Base-by-base conservation (phyloP, 2,797 vertebrate genomes). In the Heterohyrax brucei region DNA sequence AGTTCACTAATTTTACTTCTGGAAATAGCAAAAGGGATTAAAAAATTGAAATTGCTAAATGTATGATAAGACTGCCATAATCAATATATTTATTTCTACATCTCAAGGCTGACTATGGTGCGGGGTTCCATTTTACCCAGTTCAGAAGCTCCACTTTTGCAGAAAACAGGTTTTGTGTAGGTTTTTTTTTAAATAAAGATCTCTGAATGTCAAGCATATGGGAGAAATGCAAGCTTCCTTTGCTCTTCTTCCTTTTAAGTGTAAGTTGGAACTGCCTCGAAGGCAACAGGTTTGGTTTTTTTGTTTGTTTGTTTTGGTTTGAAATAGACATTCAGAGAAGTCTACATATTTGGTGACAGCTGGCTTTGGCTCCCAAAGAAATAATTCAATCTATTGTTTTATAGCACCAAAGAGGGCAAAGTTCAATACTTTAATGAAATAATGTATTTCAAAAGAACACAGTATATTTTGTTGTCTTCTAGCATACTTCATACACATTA, bases 1-100 rank as follows among this genome's bases (percentile, higher is more conserved):
- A 78, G 72, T 95, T 75, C 76, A 87, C 87, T 84, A 84, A 89
- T 84, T 79, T 83, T 82, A 84, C 77, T 92, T 95, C 72, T 91
- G 80, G 64, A 89, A 93, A 80, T 66, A 81, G 46, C 46, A 62
- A 95, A 77, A 48, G 22, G 24, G 28, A 61, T 68, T 94, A 10
- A 83, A 94, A 95, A 87, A 72, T 21, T 28, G 28, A 91, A 61
- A 21, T 21, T 62, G 46, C 46, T 64, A 61, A 89, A 19, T 86
- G 10, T 85, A 62, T 24, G 62, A 30, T 78, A 82, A 72, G 24
- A 87, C 26, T 64, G 24, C 70, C 50, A 22, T 72, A 81, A 48
- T 46, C 77, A 76, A 66, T 89, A 13, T 62, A 79, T 83, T 87
- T 62, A 79, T 83, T 87, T 90, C 82, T 83, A 44, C n/a, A 81